A percentile compares a stretch with the other conserved stretches of the same genome.
Evolutionary conservation across 2,113 vertebrate genomes (phyloP).

Genomic region (Neodon shergylaensis): DNA sequence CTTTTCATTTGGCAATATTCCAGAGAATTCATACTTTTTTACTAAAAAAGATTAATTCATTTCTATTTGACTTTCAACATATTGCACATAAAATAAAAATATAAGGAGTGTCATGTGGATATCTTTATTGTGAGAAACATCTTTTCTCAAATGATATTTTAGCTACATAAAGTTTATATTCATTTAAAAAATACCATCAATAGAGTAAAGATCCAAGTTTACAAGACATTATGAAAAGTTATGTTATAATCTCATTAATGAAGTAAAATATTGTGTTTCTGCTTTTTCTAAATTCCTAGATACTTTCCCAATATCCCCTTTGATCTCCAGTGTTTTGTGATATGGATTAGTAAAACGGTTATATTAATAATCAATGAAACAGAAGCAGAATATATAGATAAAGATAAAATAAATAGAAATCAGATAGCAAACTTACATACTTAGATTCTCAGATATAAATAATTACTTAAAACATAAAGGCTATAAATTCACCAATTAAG

Average conservation of each 20-base stretch:
- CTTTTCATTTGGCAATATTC: neutral
- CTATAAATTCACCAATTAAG: neutral
- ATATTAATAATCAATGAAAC: neutral
- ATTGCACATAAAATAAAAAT: slow-evolving; percentile 1
- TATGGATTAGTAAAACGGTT: neutral
- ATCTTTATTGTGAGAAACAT: neutral
- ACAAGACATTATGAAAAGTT: neutral
- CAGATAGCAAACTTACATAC: neutral
- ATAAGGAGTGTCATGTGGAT: neutral
- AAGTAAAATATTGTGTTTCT: neutral
- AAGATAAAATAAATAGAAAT: neutral
- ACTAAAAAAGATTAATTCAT: neutral
- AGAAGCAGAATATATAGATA: neutral
- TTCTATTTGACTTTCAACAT: neutral
- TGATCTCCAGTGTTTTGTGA: neutral
- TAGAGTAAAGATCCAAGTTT: neutral
- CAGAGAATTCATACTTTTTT: neutral
- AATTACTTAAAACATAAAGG: neutral
- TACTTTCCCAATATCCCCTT: neutral
- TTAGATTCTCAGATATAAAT: neutral
- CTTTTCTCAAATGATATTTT: neutral
- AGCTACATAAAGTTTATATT: neutral
- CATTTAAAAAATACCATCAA: neutral
- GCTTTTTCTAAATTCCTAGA: neutral
- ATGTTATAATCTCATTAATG: neutral